Base-by-base conservation (phyloP, 2,888 invertebrate species). In the Spodoptera exigua region DNA sequence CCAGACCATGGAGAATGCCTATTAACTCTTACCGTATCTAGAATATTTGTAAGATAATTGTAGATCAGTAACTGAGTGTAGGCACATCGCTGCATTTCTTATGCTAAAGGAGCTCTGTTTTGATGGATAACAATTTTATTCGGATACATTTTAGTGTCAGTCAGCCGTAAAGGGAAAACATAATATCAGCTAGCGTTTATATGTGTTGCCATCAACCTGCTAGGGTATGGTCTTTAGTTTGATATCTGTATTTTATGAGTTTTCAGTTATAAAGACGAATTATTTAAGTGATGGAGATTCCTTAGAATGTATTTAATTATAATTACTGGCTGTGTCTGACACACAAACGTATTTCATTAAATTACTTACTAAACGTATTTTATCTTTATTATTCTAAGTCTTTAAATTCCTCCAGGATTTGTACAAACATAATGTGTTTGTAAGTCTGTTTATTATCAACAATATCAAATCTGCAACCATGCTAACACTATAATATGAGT, bases 91-190 rank as follows among this genome's bases (percentile, higher is more conserved):
- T 85, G 86, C 84, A 88, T 83, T 81, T 83, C 78, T 80, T 78
- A 85, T 81, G 85, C 81, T 81, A 78, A 81, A 82, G 78, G 76
- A 79, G 59, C 74, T 78, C 78, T 81, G 84, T 89, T 91, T 90
- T 91, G 89, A 91, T 85, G 87, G 89, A 88, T 85, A 89, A 86
- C 88, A 85, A 85, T 90, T 91, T 91, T 89, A 90, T 90, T 88
- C 80, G 84, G 82, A 74, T 82, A 84, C 85, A 83, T 86, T 89
- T 88, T 86, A 87, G 81, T 84, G 86, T 82, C 84, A 87, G 88
- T 79, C 84, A 81, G 82, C 82, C 88, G 84, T 88, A 89, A 89
- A 85, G 72, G 61, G 74, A 55, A 60, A 68, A 70, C 48, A 55
- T 70, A 47, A 68, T 69, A 61, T 68, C 70, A 68, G 70, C 71